Evolutionary conservation across 2,888 invertebrate species (phyloP).

Genomic region (Drosophila stalkeri): DNA sequence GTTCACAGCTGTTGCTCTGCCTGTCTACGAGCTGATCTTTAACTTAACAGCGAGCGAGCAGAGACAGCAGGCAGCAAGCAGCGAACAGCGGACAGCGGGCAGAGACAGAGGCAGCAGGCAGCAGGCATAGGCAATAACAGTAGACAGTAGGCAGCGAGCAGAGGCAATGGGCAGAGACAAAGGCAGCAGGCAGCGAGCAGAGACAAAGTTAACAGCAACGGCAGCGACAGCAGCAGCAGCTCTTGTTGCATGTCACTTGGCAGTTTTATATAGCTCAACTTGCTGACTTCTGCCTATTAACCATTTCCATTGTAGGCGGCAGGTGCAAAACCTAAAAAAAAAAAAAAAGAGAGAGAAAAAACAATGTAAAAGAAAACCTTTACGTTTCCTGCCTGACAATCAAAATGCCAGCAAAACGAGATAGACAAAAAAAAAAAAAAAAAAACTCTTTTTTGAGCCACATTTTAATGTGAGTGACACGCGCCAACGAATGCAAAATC

Average conservation of each 20-base stretch:
- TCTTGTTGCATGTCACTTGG: constrained; percentile 59
- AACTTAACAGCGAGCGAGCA: constrained; percentile 28
- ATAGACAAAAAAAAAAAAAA: not conserved
- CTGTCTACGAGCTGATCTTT: constrained; percentile 47
- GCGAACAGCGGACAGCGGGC: not conserved
- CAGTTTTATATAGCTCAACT: constrained; percentile 38
- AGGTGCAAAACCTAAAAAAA: constrained; percentile 65
- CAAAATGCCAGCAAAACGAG: constrained; percentile 57
- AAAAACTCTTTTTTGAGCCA: constrained; percentile 3
- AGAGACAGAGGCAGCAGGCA: not conserved
- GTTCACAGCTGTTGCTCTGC: constrained; percentile 58
- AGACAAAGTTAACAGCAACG: not conserved
- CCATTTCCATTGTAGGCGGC: constrained; percentile 64
- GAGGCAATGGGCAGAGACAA: not conserved
- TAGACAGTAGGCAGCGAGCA: not conserved
- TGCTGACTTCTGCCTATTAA: constrained; percentile 37
- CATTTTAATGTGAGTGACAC: constrained; percentile 54
- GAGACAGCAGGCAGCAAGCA: not conserved
- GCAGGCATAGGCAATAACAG: not conserved
- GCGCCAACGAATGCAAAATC: constrained; percentile 51
- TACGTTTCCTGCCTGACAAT: constrained; percentile 71
- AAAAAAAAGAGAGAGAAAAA: not conserved
- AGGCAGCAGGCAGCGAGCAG: not conserved
- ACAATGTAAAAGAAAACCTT: constrained; percentile 14
- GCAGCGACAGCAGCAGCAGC: constrained; percentile 17